Percentiles rank a stretch among this genome's conserved stretches.
phyloP scores from a whole-genome alignment of 2,797 vertebrate genomes.

The Peromyscus nudipes region DNA sequence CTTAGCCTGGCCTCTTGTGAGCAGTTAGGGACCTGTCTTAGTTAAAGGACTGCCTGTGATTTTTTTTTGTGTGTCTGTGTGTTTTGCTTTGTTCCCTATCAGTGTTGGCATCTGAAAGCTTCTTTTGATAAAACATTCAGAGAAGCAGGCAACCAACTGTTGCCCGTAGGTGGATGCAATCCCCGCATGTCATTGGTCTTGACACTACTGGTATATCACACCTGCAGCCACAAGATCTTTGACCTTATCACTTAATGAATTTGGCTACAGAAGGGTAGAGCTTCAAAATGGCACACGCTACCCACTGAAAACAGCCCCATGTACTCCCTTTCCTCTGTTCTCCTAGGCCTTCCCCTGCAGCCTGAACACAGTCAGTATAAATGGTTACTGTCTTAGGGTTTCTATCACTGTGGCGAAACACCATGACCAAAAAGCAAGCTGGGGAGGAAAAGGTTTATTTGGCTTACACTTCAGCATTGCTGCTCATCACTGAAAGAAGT shows the following conservation, averaged over 20 bases:
- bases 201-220: neutral
- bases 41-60: neutral
- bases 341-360: neutral
- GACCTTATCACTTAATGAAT: neutral
- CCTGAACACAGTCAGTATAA: neutral
- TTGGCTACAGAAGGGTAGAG: neutral
- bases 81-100: constrained; percentile 65
- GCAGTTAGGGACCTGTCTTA: neutral
- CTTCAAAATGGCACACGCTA: neutral
- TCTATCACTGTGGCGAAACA: neutral
- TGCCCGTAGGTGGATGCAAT: neutral
- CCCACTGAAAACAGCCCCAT: neutral
- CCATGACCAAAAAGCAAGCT: neutral
- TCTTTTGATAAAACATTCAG: constrained; percentile 57
- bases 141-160: neutral
- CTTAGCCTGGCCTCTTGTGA: neutral
- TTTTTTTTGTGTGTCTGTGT: neutral
- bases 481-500: neutral
- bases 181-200: neutral
- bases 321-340: neutral
- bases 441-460: neutral
- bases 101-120: constrained; percentile 45
- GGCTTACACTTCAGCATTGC: neutral
- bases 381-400: neutral
- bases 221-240: neutral